phyloP scores from a whole-genome alignment of 2,113 vertebrate genomes.

The Picathartes gymnocephalus region DNA sequence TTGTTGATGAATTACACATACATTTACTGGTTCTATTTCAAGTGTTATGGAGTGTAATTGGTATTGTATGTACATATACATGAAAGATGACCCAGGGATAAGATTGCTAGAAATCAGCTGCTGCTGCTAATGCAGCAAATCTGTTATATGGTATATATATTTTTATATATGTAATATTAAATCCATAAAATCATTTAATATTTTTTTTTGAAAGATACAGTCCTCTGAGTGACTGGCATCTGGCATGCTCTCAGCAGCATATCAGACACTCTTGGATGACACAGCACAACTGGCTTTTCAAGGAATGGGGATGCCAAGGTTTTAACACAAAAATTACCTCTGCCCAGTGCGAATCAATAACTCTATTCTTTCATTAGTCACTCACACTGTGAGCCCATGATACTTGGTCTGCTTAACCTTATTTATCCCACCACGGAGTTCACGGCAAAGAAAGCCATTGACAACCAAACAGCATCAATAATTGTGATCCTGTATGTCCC shows the following conservation, averaged over 20 bases:
- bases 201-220: slow-evolving; percentile 31
- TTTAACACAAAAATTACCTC: slow-evolving; percentile 48
- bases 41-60: slow-evolving; percentile 20
- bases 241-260: slow-evolving; percentile 39
- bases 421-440: slow-evolving; percentile 16
- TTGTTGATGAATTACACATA: slow-evolving; percentile 27
- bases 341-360: slow-evolving; percentile 38
- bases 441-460: neutral
- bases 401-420: neutral
- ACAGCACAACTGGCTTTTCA: neutral
- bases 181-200: slow-evolving; percentile 28
- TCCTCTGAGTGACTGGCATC: slow-evolving; percentile 51
- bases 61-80: slow-evolving; percentile 33
- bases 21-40: slow-evolving; percentile 26
- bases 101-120: slow-evolving; percentile 10
- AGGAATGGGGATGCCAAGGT: slow-evolving; percentile 20
- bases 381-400: neutral
- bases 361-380: slow-evolving; percentile 48
- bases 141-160: neutral
- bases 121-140: neutral
- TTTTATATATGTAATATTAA: slow-evolving; percentile 52
- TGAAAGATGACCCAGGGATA: slow-evolving; percentile 14
- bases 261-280: slow-evolving; percentile 27
- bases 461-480: slow-evolving; percentile 13
- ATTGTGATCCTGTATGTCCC: neutral